Evolutionary conservation across 2,888 invertebrate species (phyloP), one percentile per base, ranked within the genome.

Genomic region (Drosophila fulvimacula): DNA sequence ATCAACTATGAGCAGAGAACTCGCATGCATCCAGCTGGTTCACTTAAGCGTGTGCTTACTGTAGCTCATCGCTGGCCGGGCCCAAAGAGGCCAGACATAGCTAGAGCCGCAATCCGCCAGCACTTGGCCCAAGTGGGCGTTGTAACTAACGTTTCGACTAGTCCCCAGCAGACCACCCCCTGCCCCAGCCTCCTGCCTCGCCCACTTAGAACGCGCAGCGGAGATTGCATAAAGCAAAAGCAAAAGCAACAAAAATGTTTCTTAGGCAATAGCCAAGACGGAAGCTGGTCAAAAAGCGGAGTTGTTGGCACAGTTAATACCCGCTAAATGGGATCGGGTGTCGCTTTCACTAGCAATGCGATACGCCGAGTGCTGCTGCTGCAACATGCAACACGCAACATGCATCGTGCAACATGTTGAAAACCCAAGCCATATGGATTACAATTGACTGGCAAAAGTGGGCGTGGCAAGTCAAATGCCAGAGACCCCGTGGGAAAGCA

Each of bases 401-500:
- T 51, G 56, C 67, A 10, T 60, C 59, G 44, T 58, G 69, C 75
- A 61, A 70, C 60, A 58, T 72, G 67, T 62, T 61, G 56, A 52
- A 42, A 61, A 63, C 58, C 59, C 24, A 2, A 48, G 34, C 52
- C 36, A 46, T 34, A 58, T 53, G 10, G 24, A 48, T 64, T 41
- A 62, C 69, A 61, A 51, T 0, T 21, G 52, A 24, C 52, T 21
- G 41, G 2, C 11, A n/a, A 1, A 17, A 15, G 21, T 7, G 44
- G 57, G 57, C 9, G 38, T 27, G 19, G 13, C 76, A 66, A 76
- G 69, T 66, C 65, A 76, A 87, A 81, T 87, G 88, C 68, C 82
- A 87, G 62, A 76, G 76, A 76, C 81, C 76, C 74, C 89, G 84
- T 84, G 89, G 89, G 87, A 84, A 88, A 39, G 11, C 65, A 62